These are phyloP conservation scores for Syrrhaptes paradoxus DNA, from an alignment of 2,113 vertebrate genomes.

Conservation along the genomic window DNA sequence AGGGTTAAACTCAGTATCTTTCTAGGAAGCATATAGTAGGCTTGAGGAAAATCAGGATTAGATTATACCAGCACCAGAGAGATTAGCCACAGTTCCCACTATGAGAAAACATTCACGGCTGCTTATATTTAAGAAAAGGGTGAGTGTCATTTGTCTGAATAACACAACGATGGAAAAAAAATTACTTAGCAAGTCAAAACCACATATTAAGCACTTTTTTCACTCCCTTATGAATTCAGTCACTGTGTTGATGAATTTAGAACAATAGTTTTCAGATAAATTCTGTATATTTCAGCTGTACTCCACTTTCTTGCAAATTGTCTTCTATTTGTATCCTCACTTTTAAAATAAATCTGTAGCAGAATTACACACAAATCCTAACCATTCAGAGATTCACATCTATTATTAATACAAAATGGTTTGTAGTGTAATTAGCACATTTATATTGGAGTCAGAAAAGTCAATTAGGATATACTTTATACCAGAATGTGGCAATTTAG, in stretches of 20 bases:
- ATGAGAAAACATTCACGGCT: background rate
- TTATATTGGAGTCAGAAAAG: background rate
- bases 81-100: background rate
- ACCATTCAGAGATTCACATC: background rate
- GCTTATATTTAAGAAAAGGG: background rate
- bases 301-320: background rate
- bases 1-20: background rate
- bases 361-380: background rate
- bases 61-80: background rate
- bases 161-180: background rate
- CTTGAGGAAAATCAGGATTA: background rate
- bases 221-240: background rate
- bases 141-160: background rate
- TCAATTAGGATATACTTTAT: background rate
- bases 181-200: background rate
- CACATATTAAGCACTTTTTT: background rate
- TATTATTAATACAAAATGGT: background rate
- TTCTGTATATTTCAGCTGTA: background rate
- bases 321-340: background rate
- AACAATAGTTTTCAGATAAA: background rate
- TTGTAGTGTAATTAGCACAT: background rate
- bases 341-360: background rate
- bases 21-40: background rate
- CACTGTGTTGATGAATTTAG: background rate
- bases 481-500: background rate